phyloP scores from a whole-genome alignment of 2,888 invertebrate species.

The Icerya purchasi region DNA sequence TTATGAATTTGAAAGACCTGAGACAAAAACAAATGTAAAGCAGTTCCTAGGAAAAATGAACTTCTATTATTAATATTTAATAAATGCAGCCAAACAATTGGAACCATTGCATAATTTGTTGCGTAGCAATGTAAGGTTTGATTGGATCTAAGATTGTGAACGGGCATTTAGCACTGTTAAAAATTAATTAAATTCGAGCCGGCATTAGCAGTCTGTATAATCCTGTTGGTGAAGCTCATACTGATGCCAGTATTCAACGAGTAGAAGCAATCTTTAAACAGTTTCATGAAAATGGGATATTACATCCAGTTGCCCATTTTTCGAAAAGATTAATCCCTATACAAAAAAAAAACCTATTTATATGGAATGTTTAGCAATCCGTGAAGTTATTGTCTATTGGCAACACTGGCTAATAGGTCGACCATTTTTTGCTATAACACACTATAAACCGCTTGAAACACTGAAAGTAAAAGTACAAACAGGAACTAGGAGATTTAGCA shows the following conservation, averaged over 20 bases:
- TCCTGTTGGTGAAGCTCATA: no score
- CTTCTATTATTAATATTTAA: no score
- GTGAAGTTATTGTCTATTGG: conserved; percentile 5
- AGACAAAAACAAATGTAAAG: no score
- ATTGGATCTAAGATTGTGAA: no score
- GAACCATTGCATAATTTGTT: no score
- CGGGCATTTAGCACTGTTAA: no score
- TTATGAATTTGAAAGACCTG: no score
- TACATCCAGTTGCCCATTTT: conserved; percentile 2
- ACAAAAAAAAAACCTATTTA: conserved; percentile 3
- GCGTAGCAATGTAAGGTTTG: no score
- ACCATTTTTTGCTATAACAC: neutral
- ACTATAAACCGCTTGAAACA: conserved; percentile 3
- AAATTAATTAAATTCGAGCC: no score
- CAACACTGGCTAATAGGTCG: conserved; percentile 2
- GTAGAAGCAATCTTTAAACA: conserved; percentile 16
- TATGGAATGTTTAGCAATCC: conserved; percentile 1
- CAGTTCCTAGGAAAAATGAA: no score
- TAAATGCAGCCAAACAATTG: no score
- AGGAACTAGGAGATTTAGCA: neutral
- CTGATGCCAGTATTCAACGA: conserved; percentile 19
- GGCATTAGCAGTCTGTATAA: no score
- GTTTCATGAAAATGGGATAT: neutral
- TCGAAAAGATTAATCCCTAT: conserved; percentile 1
- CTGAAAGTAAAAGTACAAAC: conserved; percentile 4